Evolutionary conservation across 1,140 invertebrate species (phyloP), one percentile per base, ranked within the genome.

Genomic region (Heliconius himera): DNA sequence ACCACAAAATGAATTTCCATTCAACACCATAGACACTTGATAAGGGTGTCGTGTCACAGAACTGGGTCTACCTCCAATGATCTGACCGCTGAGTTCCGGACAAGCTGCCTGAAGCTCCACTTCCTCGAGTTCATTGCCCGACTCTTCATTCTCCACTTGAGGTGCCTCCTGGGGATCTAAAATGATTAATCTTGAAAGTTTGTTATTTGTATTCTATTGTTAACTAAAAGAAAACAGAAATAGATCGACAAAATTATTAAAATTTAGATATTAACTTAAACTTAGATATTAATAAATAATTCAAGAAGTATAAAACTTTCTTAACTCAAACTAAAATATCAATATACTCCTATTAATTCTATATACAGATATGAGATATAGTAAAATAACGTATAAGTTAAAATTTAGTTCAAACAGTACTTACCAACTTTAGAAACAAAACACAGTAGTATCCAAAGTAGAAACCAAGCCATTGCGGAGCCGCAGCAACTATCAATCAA

Each of bases 1-100:
- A 22, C 93, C 93, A 79, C 94, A 95, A 79, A 95, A 91, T 1
- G 93, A 94, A 76, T 92, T 92, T 5, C 93, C 89, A 74, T 93
- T 93, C 1, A 94, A 77, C 46, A 93, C 89, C 91, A 95, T 93
- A 0, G 93, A 92, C 76, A 93, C 93, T 76, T 94, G 93, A 73
- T 94, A 94, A 0, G 93, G 93, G 49, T 93, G 90, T 51, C 93
- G 81, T 18, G 84, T 83, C 8, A 95, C 89, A 0, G 92, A 92
- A 26, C 91, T 92, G 0, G 91, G 81, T 38, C 87, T 81, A 0
- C 94, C 94, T 5, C 94, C 94, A 11, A 94, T 93, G 38, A 95
- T 94, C 84, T 93, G 93, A 0, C 91, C 93, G 56, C 90, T 93
- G 3, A 94, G 87, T 73, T 93, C 93, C 2, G 93, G 93, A 73